These are phyloP conservation scores for Cavia porcellus DNA, from an alignment of 2,113 vertebrate species.

Conservation along the genomic window DNA sequence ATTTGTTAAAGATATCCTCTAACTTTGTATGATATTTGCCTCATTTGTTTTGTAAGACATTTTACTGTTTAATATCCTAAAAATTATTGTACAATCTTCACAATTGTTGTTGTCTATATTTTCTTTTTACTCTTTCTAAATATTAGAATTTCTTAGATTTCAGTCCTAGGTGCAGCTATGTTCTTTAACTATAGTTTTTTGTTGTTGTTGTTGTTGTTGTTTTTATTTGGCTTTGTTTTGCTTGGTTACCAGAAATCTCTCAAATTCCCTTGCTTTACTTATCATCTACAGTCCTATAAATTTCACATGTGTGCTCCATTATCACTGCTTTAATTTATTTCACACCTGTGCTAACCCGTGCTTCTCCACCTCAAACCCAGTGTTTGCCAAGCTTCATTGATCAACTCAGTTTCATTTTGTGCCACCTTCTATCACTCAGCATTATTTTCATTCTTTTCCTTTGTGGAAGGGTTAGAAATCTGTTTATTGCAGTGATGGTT, in stretches of 20 bases:
- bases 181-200: neutral
- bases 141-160: neutral
- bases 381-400: neutral
- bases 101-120: neutral
- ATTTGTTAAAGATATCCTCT: neutral
- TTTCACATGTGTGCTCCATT: neutral
- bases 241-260: neutral
- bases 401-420: neutral
- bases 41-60: neutral
- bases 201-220: neutral
- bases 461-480: neutral
- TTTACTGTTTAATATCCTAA: neutral
- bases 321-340: neutral
- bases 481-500: neutral
- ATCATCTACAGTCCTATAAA: neutral
- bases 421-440: neutral
- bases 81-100: neutral
- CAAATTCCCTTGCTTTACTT: neutral
- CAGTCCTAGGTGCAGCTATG: neutral
- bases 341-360: neutral
- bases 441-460: neutral
- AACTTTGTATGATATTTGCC: neutral
- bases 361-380: neutral
- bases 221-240: neutral
- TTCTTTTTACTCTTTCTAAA: neutral